phyloP scores from a whole-genome alignment of 2,113 vertebrate genomes.

The Equus quagga region DNA sequence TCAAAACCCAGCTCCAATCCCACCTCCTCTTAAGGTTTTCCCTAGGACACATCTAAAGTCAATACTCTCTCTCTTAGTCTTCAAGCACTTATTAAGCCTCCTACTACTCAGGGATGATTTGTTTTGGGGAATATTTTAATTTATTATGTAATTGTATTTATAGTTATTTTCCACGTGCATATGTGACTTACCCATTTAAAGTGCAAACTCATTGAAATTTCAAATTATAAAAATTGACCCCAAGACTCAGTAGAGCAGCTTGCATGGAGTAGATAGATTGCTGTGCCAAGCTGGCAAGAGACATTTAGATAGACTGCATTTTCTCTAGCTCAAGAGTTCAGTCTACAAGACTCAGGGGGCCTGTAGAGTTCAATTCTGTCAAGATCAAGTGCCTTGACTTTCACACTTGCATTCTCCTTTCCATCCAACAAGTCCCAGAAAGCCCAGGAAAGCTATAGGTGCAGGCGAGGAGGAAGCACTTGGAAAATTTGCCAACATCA shows the following conservation, averaged over 20 bases:
- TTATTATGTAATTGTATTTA: background rate
- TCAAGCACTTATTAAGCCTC: background rate
- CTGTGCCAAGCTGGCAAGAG: background rate
- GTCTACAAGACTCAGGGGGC: background rate
- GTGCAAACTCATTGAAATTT: background rate
- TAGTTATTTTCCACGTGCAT: background rate
- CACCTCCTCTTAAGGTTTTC: background rate
- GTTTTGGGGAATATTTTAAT: background rate
- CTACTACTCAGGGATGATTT: background rate
- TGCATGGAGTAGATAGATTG: background rate
- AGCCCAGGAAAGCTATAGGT: background rate
- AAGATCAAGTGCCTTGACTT: background rate
- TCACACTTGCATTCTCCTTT: background rate
- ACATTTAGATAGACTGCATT: too few relatives aligned
- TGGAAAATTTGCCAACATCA: background rate
- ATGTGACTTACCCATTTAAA: background rate
- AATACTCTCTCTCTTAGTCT: background rate
- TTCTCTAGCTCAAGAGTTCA: background rate
- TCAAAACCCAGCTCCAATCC: background rate
- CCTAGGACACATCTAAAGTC: background rate
- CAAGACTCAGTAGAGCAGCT: background rate
- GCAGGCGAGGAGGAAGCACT: background rate
- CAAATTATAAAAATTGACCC: background rate
- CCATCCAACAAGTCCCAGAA: background rate
- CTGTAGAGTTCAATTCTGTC: background rate